These are phyloP conservation scores for Gadus macrocephalus DNA, from an alignment of 2,113 vertebrate species.

Conservation along the genomic window DNA sequence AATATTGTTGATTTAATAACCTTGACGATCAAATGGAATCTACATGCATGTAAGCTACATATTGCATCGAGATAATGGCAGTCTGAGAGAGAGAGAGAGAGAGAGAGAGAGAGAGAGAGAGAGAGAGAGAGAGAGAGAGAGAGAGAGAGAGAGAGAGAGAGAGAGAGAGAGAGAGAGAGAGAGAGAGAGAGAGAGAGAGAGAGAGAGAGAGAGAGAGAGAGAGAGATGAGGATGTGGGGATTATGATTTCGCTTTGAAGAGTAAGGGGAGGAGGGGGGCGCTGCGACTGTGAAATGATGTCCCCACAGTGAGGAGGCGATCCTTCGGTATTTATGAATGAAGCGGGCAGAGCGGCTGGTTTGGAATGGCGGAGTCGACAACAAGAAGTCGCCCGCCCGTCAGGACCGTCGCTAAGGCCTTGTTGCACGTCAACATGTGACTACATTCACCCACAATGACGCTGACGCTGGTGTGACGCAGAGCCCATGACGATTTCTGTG, in stretches of 20 bases:
- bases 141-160: conserved; percentile 20
- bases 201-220: conserved; percentile 32
- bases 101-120: conserved; percentile 29
- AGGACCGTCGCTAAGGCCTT: not conserved
- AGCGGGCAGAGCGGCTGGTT: conserved; percentile 51
- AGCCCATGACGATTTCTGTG: conserved; percentile 35
- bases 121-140: conserved; percentile 27
- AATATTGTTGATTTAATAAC: not conserved
- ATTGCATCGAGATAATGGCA: not conserved
- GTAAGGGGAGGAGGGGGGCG: not conserved
- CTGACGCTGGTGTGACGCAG: conserved; percentile 60
- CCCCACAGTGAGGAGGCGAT: conserved; percentile 65
- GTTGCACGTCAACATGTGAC: conserved; percentile 30
- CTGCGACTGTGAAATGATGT: conserved; percentile 49
- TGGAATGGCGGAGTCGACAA: conserved; percentile 62
- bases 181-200: too few relatives aligned
- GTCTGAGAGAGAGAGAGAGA: not conserved
- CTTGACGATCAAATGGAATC: not conserved
- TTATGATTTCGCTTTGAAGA: conserved; percentile 53
- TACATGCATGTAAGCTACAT: not conserved
- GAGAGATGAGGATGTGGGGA: conserved; percentile 33
- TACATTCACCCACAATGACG: conserved; percentile 42
- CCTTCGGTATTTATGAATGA: conserved; percentile 75
- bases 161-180: too few relatives aligned
- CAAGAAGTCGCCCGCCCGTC: conserved; percentile 9